A percentile compares a stretch with the other conserved stretches of the same genome.
phyloP scores from a whole-genome alignment of 2,113 vertebrate genomes.

The Dasyornis broadbenti region DNA sequence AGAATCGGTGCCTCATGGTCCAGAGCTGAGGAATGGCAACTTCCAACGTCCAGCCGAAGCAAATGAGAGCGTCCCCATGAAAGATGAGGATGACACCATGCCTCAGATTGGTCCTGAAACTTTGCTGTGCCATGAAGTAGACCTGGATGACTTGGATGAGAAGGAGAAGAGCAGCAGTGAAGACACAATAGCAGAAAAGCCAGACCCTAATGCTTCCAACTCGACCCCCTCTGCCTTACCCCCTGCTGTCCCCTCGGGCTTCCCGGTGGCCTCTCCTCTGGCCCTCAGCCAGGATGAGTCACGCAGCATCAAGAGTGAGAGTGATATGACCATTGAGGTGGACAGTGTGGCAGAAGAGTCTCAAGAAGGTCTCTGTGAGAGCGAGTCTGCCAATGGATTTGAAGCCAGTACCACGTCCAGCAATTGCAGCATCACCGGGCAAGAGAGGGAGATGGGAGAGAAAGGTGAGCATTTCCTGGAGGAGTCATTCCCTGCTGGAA shows the following conservation, averaged over 20 bases:
- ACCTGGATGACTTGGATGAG: constrained; percentile 92
- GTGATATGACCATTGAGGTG: constrained; percentile 83
- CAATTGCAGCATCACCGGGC: constrained; percentile 74
- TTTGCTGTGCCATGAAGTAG: constrained; percentile 92
- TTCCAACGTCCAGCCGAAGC: constrained; percentile 23
- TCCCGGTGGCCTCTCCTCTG: constrained; percentile 68
- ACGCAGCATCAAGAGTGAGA: constrained; percentile 74
- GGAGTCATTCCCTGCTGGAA: background rate
- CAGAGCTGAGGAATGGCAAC: constrained; percentile 36
- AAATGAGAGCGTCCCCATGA: constrained; percentile 1
- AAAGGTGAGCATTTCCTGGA: constrained; percentile 72
- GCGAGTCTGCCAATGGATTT: constrained; percentile 80
- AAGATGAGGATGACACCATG: constrained; percentile 76
- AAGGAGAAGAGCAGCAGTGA: constrained; percentile 82
- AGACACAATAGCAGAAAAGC: constrained; percentile 67
- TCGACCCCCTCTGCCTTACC: constrained; percentile 55
- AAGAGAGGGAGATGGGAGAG: constrained; percentile 81
- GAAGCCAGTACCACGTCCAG: constrained; percentile 79
- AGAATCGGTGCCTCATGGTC: constrained; percentile 52
- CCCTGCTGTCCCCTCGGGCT: constrained; percentile 42
- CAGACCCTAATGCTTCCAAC: constrained; percentile 31
- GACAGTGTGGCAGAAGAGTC: constrained; percentile 81
- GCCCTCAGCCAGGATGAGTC: constrained; percentile 80
- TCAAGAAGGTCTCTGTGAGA: constrained; percentile 82
- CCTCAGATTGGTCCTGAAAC: constrained; percentile 90